These are phyloP conservation scores for Sialis lutaria DNA, from an alignment of 2,888 invertebrate species.

Conservation along the genomic window DNA sequence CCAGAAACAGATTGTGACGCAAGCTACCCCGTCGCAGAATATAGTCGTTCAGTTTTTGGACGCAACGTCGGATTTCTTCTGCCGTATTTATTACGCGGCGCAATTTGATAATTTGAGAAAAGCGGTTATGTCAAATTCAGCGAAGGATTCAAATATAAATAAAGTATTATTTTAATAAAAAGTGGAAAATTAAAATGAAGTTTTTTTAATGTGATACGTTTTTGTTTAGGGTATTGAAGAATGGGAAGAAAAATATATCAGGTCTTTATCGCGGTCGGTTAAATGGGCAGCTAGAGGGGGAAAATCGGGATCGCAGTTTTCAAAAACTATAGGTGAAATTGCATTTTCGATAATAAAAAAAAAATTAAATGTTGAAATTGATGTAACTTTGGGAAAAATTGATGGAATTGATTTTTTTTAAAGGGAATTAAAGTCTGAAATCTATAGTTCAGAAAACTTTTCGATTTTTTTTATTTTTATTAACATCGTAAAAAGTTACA, in stretches of 20 bases:
- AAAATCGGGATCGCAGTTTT: slow-evolving; percentile 92
- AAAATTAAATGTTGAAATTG: not conserved
- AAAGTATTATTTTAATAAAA: not conserved
- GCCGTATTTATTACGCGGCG: slow-evolving; percentile 78
- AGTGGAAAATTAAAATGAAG: not conserved
- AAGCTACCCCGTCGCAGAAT: slow-evolving; percentile 19
- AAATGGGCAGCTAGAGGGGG: slow-evolving; percentile 93
- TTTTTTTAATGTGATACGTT: no score
- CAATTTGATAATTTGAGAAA: slow-evolving; percentile 71
- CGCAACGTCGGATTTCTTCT: slow-evolving; percentile 63
- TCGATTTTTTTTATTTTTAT: no score
- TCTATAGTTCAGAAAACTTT: not conserved
- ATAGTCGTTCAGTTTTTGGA: slow-evolving; percentile 45
- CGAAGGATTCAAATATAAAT: slow-evolving; percentile 10
- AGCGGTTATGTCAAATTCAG: slow-evolving; percentile 21
- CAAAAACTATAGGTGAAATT: slow-evolving; percentile 65
- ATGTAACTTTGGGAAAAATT: not conserved
- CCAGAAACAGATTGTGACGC: not conserved
- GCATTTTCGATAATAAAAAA: not conserved
- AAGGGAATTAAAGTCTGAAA: no score
- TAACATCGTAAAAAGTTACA: no score
- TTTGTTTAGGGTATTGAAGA: not conserved
- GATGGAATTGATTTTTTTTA: not conserved
- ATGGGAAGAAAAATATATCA: slow-evolving; percentile 58
- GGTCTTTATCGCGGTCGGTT: slow-evolving; percentile 69